Conservation (phyloP, 2,113 vertebrate species). For the Vulpes lagopus region DNA sequence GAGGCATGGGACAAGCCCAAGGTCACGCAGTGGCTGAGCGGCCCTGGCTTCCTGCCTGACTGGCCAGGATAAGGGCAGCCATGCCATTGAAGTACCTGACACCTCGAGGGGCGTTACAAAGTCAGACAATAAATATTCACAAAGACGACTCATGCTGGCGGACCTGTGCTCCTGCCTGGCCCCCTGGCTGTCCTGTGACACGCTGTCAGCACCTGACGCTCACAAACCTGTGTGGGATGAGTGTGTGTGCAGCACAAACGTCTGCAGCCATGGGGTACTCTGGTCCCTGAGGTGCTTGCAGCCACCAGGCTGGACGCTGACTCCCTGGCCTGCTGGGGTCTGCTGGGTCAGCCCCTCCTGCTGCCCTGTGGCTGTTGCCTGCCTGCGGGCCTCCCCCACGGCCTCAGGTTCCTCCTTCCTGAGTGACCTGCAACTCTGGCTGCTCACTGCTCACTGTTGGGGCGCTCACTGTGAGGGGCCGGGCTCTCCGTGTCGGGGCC, state of each 20-base stretch:
- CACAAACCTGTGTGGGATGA: background rate
- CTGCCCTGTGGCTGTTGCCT: background rate
- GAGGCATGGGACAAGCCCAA: background rate
- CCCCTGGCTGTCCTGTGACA: no score
- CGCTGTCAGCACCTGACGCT: background rate
- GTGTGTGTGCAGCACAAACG: no score
- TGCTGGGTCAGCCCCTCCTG: background rate
- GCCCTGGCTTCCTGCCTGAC: no score
- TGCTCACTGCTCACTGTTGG: no score
- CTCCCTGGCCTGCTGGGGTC: no score
- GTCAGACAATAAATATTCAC: background rate
- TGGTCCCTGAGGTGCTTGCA: background rate
- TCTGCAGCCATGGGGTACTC: rapidly evolving
- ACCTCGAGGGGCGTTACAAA: background rate
- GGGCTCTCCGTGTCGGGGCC: background rate
- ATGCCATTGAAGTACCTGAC: background rate
- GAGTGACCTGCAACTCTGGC: no score
- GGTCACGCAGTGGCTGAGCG: background rate
- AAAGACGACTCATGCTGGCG: background rate
- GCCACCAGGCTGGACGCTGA: background rate
- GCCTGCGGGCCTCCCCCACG: background rate
- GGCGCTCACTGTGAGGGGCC: rapidly evolving
- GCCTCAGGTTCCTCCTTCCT: background rate
- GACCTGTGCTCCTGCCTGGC: background rate
- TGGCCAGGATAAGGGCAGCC: background rate